Percentiles rank a stretch among this genome's conserved stretches.
Conservation (phyloP, 2,113 vertebrate genomes). For the Oxygymnocypris stewartii region DNA sequence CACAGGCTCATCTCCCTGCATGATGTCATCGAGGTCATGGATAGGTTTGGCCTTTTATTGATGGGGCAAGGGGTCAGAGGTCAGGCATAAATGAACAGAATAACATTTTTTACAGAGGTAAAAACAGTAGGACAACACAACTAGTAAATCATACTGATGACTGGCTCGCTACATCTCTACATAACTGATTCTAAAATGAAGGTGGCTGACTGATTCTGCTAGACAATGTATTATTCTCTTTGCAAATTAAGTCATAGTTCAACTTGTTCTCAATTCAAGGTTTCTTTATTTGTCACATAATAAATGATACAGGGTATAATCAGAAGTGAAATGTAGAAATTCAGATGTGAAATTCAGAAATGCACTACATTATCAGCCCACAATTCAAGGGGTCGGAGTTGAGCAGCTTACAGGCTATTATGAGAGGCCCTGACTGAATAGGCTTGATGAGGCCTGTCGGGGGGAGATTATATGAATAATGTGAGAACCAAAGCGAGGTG, state of each 20-base stretch:
- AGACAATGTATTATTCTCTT: constrained; percentile 36
- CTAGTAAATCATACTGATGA: constrained; percentile 48
- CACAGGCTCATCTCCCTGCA: constrained; percentile 61
- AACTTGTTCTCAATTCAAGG: constrained; percentile 24
- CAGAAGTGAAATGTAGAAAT: too few species aligned
- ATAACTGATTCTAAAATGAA: not conserved
- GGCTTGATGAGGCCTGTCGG: constrained; percentile 50
- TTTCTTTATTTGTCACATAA: too few species aligned
- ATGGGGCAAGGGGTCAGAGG: constrained; percentile 47
- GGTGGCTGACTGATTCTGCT: constrained; percentile 45
- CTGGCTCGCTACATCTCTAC: not conserved
- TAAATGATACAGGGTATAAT: too few species aligned
- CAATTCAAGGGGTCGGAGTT: constrained; percentile 17
- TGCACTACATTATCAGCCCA: not conserved
- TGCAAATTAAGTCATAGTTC: constrained; percentile 25
- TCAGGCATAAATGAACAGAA: constrained; percentile 29
- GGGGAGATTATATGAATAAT: constrained; percentile 51
- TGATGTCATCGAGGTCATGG: constrained; percentile 49
- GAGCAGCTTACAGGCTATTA: constrained; percentile 23
- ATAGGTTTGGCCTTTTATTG: constrained; percentile 60
- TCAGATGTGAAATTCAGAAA: too few species aligned
- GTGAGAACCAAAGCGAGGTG: constrained; percentile 11
- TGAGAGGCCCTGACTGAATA: constrained; percentile 46
- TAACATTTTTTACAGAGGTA: not conserved
- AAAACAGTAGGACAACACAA: not conserved